Percentiles rank a stretch among this genome's conserved stretches.
These are phyloP conservation scores for Ectobius pallidus DNA, from an alignment of 2,888 invertebrate species.

Conservation along the genomic window DNA sequence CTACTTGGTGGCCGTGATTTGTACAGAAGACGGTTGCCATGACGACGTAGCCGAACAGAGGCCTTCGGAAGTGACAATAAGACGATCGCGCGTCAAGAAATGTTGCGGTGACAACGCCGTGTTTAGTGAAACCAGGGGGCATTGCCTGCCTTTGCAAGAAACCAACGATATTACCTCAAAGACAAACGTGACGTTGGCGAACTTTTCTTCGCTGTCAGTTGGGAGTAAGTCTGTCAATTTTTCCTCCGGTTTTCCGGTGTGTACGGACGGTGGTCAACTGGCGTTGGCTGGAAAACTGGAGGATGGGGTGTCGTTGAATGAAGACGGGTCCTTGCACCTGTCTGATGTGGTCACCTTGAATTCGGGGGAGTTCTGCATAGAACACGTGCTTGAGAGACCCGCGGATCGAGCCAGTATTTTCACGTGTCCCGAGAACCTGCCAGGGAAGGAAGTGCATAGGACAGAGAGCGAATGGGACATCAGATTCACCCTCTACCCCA, in stretches of 20 bases:
- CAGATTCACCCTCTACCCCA: slow-evolving; percentile 75
- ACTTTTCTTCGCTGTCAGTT: slow-evolving; percentile 60
- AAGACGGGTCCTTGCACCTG: slow-evolving; percentile 25
- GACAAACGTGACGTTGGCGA: slow-evolving; percentile 11
- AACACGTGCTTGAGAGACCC: slow-evolving; percentile 56
- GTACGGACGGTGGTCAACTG: slow-evolving; percentile 12
- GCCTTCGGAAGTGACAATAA: neutral
- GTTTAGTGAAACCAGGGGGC: slow-evolving; percentile 63
- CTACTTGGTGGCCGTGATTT: slow-evolving; percentile 67
- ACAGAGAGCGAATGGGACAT: slow-evolving; percentile 53
- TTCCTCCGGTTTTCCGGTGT: slow-evolving; percentile 37
- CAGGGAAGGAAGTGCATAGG: slow-evolving; percentile 14
- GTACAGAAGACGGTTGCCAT: slow-evolving; percentile 52
- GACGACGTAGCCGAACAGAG: neutral
- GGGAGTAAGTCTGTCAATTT: slow-evolving; percentile 53
- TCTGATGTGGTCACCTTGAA: slow-evolving; percentile 45
- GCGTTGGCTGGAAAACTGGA: slow-evolving; percentile 29
- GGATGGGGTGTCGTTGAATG: neutral
- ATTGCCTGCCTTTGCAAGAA: too few relatives aligned
- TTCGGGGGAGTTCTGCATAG: slow-evolving; percentile 57
- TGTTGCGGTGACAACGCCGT: slow-evolving; percentile 73
- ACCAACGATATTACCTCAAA: slow-evolving; percentile 42
- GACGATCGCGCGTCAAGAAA: slow-evolving; percentile 58
- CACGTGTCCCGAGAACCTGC: slow-evolving; percentile 59
- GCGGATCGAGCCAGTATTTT: slow-evolving; percentile 62